Percentiles rank a stretch among this genome's conserved stretches.
These are phyloP conservation scores for Zaprionus nigranus DNA, from an alignment of 1,140 invertebrate species.

Conservation along the genomic window DNA sequence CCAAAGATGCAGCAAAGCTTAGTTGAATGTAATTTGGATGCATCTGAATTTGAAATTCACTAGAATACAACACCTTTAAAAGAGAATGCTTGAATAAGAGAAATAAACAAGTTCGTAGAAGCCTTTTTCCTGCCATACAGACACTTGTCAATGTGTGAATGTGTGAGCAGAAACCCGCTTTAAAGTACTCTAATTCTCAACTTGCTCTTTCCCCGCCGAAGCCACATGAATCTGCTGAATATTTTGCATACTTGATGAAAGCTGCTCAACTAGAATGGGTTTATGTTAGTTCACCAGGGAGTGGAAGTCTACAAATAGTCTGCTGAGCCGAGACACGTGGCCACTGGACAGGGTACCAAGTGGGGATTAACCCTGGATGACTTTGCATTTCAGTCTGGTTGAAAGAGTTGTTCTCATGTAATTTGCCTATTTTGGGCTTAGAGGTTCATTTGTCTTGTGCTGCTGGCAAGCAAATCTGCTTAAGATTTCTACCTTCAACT, in stretches of 20 bases:
- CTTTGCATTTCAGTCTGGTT: conserved; percentile 41
- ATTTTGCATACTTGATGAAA: conserved; percentile 17
- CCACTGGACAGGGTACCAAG: conserved; percentile 31
- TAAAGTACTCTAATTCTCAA: conserved; percentile 10
- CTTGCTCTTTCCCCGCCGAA: not conserved
- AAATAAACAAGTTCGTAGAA: not conserved
- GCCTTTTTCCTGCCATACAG: too few species aligned
- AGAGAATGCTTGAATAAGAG: not conserved
- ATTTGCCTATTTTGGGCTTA: conserved; percentile 72
- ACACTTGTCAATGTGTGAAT: not conserved
- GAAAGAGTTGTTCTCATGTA: conserved; percentile 69
- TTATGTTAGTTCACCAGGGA: not conserved
- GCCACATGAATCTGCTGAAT: not conserved
- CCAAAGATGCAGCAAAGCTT: conserved; percentile 36
- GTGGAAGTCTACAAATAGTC: conserved; percentile 27
- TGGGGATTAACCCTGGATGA: conserved; percentile 46
- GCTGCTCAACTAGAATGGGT: conserved; percentile 1
- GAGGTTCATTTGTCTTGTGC: conserved; percentile 60
- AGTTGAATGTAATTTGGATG: conserved; percentile 56
- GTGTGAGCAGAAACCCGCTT: conserved; percentile 4
- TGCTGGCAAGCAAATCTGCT: conserved; percentile 42
- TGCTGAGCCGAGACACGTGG: conserved; percentile 59
- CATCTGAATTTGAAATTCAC: conserved; percentile 27
- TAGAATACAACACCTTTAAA: conserved; percentile 10
- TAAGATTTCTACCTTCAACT: conserved; percentile 62